Evolutionary conservation across 2,888 invertebrate species (phyloP), one percentile per base, ranked within the genome.

Genomic region (Mesorhabditis sp.): DNA sequence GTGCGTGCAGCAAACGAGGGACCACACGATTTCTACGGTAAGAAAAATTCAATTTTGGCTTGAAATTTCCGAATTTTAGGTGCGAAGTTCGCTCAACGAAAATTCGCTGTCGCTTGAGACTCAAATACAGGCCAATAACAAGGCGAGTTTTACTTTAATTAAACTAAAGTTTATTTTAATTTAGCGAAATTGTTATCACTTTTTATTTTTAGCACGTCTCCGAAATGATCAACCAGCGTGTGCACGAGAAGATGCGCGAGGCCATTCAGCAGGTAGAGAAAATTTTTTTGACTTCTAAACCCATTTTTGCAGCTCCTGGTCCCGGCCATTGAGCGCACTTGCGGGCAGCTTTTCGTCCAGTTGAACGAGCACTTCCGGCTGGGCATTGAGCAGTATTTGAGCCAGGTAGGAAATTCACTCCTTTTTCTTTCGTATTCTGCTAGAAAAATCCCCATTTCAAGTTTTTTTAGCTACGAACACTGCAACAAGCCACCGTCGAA

Each of bases 321-420:
- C n/a, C 82, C 82, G n/a, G 65, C 80, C 4, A 73, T 82, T 45
- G 79, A 79, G 66, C 67, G 76, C n/a, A 70, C 73, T 28, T 83
- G 83, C 69, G 71, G 73, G 42, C 73, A 74, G 45, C 92, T 96
- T 90, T 94, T 95, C 86, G 90, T 91, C 65, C 95, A 96, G 87
- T 89, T 96, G 70, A 93, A 94, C 86, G 92, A 92, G 67, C 90
- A 92, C 28, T 96, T 95, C 87, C 90, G 91, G 67, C 90, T 90
- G 76, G 96, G 96, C 68, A 93, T 94, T 5, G 91, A 91, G 86
- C 75, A 78, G 73, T 67, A 61, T 42, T 44, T 67, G 62, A 41
- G 45, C 2, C 70, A 71, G 67, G 70, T 61, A 4, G 43, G 66
- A 3, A 41, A 5, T 15, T 66, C 44, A 66, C 7, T 66, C 43